Evolutionary conservation across 2,797 vertebrate genomes (phyloP).

Genomic region (Clarias pachynema): DNA sequence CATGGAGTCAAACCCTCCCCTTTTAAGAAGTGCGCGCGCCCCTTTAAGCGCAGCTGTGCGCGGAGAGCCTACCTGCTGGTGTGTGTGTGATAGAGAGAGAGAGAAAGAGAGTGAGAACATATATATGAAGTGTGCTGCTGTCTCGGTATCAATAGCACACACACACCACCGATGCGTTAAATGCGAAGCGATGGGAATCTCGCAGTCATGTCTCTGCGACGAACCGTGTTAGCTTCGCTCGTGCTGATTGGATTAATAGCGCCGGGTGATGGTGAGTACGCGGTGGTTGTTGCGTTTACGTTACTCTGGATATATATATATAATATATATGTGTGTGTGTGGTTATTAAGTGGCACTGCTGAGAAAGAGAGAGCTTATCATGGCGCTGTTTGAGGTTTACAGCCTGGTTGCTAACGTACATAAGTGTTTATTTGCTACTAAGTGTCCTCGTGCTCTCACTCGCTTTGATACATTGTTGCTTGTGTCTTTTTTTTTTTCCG

Average conservation of each 20-base stretch:
- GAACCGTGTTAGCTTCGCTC: constrained; percentile 64
- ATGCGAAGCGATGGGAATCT: constrained; percentile 76
- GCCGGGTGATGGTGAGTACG: constrained; percentile 74
- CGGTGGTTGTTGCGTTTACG: no score
- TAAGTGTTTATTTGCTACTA: background rate
- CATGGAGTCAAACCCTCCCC: constrained; percentile 63
- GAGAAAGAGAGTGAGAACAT: background rate
- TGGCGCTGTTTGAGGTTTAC: constrained; percentile 71
- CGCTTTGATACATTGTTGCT: background rate
- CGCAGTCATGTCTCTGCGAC: constrained; percentile 74
- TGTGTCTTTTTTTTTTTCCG: background rate
- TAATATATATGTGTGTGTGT: constrained; percentile 60
- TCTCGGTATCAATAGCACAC: constrained; percentile 70
- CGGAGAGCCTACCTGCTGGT: constrained; percentile 22
- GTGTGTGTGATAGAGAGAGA: background rate
- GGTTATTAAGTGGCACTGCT: constrained; percentile 46
- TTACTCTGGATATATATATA: constrained; percentile 40
- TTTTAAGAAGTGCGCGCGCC: constrained; percentile 70
- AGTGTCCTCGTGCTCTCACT: background rate
- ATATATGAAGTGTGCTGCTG: constrained; percentile 50
- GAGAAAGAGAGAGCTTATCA: constrained; percentile 63
- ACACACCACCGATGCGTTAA: constrained; percentile 66
- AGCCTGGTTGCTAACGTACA: constrained; percentile 56
- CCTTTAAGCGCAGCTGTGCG: constrained; percentile 72
- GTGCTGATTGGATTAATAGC: constrained; percentile 68